Conservation (phyloP, 2,113 vertebrate genomes). For the Tringa solitaria region DNA sequence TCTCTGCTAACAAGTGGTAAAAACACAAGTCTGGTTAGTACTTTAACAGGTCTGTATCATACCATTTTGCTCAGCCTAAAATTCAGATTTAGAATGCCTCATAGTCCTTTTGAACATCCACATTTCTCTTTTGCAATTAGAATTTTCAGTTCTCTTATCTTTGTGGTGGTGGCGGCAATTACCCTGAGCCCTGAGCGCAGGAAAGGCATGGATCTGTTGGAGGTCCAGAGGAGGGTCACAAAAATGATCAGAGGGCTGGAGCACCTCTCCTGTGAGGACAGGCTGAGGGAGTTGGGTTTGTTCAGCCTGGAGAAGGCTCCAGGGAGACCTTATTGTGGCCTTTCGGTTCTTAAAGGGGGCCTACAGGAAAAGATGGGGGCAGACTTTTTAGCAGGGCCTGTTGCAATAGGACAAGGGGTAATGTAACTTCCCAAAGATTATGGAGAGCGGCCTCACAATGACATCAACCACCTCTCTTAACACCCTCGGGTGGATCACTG, state of each 20-base stretch:
- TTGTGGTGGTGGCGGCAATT: background rate
- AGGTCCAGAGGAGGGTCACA: background rate
- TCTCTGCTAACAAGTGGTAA: background rate
- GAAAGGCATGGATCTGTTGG: background rate
- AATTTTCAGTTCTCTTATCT: background rate
- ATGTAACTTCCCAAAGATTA: background rate
- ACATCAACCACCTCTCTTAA: background rate
- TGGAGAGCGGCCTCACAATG: background rate
- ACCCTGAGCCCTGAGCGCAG: background rate
- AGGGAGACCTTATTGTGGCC: background rate
- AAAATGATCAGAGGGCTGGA: background rate
- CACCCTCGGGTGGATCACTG: background rate
- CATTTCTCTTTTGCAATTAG: background rate
- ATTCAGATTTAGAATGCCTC: background rate
- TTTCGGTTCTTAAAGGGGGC: background rate
- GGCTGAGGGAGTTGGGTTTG: background rate
- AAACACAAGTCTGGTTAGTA: background rate
- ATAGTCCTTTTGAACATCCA: background rate
- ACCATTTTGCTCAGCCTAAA: background rate
- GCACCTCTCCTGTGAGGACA: background rate
- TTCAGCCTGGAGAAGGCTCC: background rate
- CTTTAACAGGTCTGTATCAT: background rate
- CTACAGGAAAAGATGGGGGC: background rate
- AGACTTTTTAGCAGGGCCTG: background rate
- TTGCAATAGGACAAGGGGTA: background rate